Evolutionary conservation across 2,888 invertebrate species (phyloP).

Genomic region (Phania funesta): DNA sequence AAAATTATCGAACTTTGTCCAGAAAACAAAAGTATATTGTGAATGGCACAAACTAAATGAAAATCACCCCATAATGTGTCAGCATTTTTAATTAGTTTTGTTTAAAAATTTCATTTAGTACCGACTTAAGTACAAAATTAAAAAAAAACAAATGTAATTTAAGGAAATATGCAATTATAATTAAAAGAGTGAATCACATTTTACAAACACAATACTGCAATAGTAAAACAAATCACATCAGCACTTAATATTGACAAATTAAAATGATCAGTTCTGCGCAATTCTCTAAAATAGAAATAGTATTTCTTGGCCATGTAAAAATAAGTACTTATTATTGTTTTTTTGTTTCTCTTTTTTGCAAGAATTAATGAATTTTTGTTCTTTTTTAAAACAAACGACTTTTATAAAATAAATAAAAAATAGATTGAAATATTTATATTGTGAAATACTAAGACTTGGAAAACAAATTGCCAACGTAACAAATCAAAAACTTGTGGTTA

Average conservation of each 20-base stretch:
- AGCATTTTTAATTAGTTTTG: conserved; percentile 43
- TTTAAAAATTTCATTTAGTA: conserved; percentile 27
- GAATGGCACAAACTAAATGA: neutral
- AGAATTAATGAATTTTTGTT: conserved; percentile 24
- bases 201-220: neutral
- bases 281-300: conserved; percentile 1
- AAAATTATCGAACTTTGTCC: neutral
- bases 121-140: conserved; percentile 7
- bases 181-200: conserved; percentile 36
- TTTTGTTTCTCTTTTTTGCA: neutral
- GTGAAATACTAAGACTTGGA: neutral
- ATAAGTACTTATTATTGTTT: no score
- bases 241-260: neutral
- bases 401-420: neutral
- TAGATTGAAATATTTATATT: no score
- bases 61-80: conserved; percentile 60
- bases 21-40: neutral
- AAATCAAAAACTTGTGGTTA: no score
- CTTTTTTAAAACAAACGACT: neutral
- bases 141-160: conserved; percentile 17
- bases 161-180: conserved; percentile 10
- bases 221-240: neutral
- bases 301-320: neutral
- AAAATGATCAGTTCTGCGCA: neutral
- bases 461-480: neutral